Evolutionary conservation across 2,113 vertebrate genomes (phyloP).

Genomic region (Chloroceryle aenea): DNA sequence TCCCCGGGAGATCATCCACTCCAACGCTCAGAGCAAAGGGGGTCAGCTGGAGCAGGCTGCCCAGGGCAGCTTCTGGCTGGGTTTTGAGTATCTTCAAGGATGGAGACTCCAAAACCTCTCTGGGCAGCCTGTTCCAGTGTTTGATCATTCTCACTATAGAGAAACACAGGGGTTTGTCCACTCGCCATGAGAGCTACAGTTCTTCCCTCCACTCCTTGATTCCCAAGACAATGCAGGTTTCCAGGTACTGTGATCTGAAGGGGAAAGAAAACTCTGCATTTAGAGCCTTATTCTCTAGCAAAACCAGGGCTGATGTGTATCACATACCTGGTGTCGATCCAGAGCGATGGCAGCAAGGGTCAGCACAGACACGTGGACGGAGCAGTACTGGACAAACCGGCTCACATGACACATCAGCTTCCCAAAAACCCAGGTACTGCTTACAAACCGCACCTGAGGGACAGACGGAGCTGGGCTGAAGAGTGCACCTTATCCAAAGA

Average conservation of each 20-base stretch:
- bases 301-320: rapidly evolving
- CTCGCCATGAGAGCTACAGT: neutral
- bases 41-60: neutral
- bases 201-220: neutral
- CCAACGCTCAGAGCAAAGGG: neutral
- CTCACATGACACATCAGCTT: constrained; percentile 83
- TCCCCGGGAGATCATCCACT: rapidly evolving
- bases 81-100: neutral
- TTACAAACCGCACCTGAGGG: constrained; percentile 79
- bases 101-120: neutral
- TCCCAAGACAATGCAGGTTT: neutral
- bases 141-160: neutral
- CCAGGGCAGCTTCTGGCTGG: neutral
- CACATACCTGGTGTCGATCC: constrained; percentile 78
- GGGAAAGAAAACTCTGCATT: rapidly evolving
- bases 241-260: neutral
- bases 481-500: neutral
- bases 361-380: constrained; percentile 80
- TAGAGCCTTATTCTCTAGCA: neutral
- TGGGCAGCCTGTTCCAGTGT: neutral
- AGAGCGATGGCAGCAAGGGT: constrained; percentile 82
- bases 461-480: neutral
- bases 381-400: constrained; percentile 83
- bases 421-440: constrained; percentile 83
- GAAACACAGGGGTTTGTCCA: rapidly evolving